Base-by-base conservation (phyloP, 2,888 invertebrate species). In the Cerastis rubricosa region DNA sequence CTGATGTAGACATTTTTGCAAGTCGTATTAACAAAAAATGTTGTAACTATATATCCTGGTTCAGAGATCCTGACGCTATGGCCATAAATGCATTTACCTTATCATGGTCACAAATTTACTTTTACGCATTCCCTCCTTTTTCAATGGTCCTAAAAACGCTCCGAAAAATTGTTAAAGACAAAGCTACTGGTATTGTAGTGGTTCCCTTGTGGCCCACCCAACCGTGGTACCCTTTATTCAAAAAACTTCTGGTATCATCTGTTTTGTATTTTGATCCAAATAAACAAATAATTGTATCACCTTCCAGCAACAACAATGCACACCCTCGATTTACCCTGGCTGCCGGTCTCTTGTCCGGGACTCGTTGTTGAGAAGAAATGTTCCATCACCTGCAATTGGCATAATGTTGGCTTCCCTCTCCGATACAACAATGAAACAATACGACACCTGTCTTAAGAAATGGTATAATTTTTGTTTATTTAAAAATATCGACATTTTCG, bases 71-170 rank as follows among this genome's bases (percentile, higher is more conserved):
- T 35, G 49, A 71, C 17, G 71, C 71, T 29, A 29, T 59, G 25
- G 47, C 25, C n/a, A 40, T 61, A 9, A n/a, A 67, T 45, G 45
- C 67, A 49, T 67, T 61, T 45, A 49, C 40, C 17, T 17, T 67
- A 49, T 61, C 43, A 45, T 59, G 59, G 59, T 29, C 59, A 45
- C 45, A 40, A 12, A 59, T 67, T 22, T 74, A 22, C 43, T 74
- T 74, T 25, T 74, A 74, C 22, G 67, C 59, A 8, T 74, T 74
- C 17, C 74, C 74, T n/a, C 74, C 74, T 11, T 67, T 74, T 61
- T 49, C 61, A 11, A 47, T 74, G 35, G 45, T 74, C 2, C n/a
- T 71, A 49, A 71, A 70, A 59, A 25, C 59, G 2, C 59, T 59
- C 14, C 59, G 59, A 29, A 59, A 59, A 59, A 25, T 59, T 29